Percentiles rank a stretch among this genome's conserved stretches.
Evolutionary conservation across 2,113 vertebrate species (phyloP).

Genomic region (Gymnorhina tibicen): DNA sequence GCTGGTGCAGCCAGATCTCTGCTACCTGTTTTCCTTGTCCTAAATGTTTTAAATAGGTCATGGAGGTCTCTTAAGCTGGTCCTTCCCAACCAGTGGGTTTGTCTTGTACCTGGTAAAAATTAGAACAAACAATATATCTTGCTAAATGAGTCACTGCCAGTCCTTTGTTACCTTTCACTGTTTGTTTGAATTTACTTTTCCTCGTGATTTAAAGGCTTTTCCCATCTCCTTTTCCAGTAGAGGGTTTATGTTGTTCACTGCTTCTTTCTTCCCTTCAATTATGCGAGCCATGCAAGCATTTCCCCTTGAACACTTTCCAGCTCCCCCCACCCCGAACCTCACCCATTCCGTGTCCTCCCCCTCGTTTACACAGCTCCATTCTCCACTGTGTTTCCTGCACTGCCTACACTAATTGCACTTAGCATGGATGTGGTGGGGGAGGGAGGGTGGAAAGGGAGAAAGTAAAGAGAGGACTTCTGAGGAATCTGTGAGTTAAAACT

Average conservation of each 20-base stretch:
- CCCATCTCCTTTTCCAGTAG: neutral
- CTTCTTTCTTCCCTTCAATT: neutral
- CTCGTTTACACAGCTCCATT: neutral
- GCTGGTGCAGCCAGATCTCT: neutral
- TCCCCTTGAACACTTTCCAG: slow-evolving; percentile 22
- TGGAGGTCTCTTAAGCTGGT: neutral
- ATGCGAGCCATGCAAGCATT: neutral
- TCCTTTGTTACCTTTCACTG: slow-evolving; percentile 12
- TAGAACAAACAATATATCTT: neutral
- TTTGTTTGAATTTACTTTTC: neutral
- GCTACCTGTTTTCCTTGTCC: neutral
- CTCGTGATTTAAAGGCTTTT: slow-evolving; percentile 6
- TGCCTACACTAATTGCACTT: slow-evolving; percentile 5
- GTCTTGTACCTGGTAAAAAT: neutral
- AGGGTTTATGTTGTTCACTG: neutral
- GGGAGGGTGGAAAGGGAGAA: neutral
- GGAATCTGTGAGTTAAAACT: neutral
- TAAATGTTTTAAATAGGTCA: neutral
- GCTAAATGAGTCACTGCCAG: neutral
- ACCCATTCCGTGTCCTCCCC: neutral
- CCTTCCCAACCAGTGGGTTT: neutral
- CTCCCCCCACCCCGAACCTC: neutral
- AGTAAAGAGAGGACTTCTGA: neutral
- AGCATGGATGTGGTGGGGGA: neutral
- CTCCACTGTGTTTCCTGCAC: neutral